Base-by-base conservation (phyloP, 1,140 invertebrate species). In the Pseudomyrmex cubaensis region DNA sequence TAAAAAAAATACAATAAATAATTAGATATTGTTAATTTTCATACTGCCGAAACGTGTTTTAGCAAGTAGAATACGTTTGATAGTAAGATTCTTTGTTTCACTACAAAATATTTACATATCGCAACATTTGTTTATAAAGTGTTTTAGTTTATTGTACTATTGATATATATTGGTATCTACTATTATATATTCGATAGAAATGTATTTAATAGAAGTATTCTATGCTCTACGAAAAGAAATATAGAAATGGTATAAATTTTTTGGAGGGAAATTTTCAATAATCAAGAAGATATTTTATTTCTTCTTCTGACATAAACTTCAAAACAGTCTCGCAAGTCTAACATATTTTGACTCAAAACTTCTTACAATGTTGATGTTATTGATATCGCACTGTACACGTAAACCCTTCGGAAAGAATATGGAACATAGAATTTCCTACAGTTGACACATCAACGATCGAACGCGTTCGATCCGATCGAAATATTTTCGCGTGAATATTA, bases 401-500 rank as follows among this genome's bases (percentile, higher is more conserved):
- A 44, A 5, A 35, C 35, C 35, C 7, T 35, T 35, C 5, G 35
- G 5, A 35, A 35, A 35, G 35, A 35, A 35, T 35, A 35, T 35
- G 35, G 35, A 35, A 35, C 35, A 35, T 35, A 35, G 0, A 35
- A 66, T 20, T 52, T 1, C 15, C 0, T 48, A 20, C 17, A 10
- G 17, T 17, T 17, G 10, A 48, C 5, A 7, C 25, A 25, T 70
- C 44, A 59, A 80, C 15, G 17, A 35, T 35, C 35, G 35, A 25
- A 50, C n/a, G 10, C 44, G 4, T 0, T 44, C 3, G 20, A 72
- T 48, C 44, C 20, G 3, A 57, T 67, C 13, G 35, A 35, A 59
- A 80, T 61, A 70, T 20, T 72, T 59, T 20, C 46, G 15, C 7
- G 44, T 72, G 56, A 72, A 59, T 25, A 61, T 48, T 50, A 12